These are phyloP conservation scores for Brachyhypopomus gauderio DNA, from an alignment of 2,113 vertebrate species.

Conservation along the genomic window DNA sequence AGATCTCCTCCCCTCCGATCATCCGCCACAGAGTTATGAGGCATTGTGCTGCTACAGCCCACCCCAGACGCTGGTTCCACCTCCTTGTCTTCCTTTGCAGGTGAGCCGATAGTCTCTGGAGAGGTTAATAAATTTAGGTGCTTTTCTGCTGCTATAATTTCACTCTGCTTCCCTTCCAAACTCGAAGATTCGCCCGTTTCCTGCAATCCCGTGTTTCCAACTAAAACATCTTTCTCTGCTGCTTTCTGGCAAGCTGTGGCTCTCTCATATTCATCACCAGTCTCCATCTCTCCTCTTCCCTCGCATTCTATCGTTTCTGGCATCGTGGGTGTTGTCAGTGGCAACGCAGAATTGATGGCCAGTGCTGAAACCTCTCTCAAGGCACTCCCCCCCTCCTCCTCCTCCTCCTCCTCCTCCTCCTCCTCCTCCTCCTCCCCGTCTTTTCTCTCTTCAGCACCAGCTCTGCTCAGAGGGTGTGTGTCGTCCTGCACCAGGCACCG, in stretches of 20 bases:
- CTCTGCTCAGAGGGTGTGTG: constrained; percentile 55
- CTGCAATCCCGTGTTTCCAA: constrained; percentile 38
- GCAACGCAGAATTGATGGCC: constrained; percentile 65
- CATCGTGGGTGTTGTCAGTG: constrained; percentile 75
- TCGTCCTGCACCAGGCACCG: constrained; percentile 50
- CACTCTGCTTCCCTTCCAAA: constrained; percentile 47
- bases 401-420: constrained; percentile 54
- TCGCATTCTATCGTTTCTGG: constrained; percentile 74
- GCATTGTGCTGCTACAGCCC: constrained; percentile 68
- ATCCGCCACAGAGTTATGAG: constrained; percentile 64
- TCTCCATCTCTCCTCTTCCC: constrained; percentile 68
- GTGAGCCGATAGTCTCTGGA: constrained; percentile 60
- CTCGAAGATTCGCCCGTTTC: constrained; percentile 49
- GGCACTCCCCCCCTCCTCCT: constrained; percentile 59
- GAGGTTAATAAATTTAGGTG: constrained; percentile 59
- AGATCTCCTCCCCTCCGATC: constrained; percentile 60
- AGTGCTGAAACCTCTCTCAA: constrained; percentile 68
- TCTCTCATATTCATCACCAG: constrained; percentile 60
- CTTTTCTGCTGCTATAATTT: constrained; percentile 47
- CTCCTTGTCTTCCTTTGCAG: constrained; percentile 54
- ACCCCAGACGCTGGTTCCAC: constrained; percentile 55
- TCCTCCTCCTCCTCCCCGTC: constrained; percentile 50
- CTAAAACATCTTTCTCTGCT: constrained; percentile 54
- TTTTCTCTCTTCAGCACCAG: constrained; percentile 64
- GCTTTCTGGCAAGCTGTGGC: constrained; percentile 53